These are phyloP conservation scores for Macrotus californicus DNA, from an alignment of 2,113 vertebrate genomes.

Conservation along the genomic window DNA sequence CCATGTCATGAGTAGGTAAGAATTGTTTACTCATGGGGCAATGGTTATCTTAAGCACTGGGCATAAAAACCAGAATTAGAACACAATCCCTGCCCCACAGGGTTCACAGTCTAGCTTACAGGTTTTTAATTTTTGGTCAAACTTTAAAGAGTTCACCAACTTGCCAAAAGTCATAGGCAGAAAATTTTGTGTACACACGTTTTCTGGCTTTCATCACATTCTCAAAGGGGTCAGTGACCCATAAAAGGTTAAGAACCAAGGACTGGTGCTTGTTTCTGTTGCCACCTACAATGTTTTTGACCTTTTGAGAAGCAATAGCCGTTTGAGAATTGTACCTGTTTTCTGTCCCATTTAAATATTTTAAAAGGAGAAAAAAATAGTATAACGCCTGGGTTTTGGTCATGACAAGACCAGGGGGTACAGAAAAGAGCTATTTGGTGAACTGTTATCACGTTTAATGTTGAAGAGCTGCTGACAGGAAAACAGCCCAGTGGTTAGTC, in stretches of 20 bases:
- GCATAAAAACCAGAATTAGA: not conserved
- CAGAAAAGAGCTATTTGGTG: slow-evolving; percentile 4
- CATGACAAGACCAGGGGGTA: not conserved
- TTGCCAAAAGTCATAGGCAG: not conserved
- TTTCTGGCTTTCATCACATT: slow-evolving; percentile 52
- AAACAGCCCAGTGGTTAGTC: slow-evolving; percentile 62
- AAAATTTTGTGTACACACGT: slow-evolving; percentile 22
- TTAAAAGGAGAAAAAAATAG: slow-evolving; percentile 56
- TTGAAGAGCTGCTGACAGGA: not conserved
- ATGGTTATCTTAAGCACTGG: not conserved
- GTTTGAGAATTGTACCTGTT: slow-evolving; percentile 59
- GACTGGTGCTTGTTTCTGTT: slow-evolving; percentile 35
- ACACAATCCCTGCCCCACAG: not conserved
- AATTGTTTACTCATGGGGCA: not conserved
- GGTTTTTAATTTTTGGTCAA: not conserved
- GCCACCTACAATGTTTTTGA: slow-evolving; percentile 46
- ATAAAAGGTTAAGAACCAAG: slow-evolving; percentile 62
- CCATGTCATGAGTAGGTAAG: not conserved
- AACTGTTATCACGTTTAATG: not conserved
- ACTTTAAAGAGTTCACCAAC: slow-evolving; percentile 22
- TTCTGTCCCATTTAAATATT: slow-evolving; percentile 63
- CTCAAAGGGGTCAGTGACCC: slow-evolving; percentile 57
- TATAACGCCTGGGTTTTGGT: slow-evolving; percentile 44
- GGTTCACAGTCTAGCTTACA: not conserved
- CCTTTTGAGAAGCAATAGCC: not conserved